phyloP scores from a whole-genome alignment of 2,888 invertebrate genomes.

The Drosophila antonietae region DNA sequence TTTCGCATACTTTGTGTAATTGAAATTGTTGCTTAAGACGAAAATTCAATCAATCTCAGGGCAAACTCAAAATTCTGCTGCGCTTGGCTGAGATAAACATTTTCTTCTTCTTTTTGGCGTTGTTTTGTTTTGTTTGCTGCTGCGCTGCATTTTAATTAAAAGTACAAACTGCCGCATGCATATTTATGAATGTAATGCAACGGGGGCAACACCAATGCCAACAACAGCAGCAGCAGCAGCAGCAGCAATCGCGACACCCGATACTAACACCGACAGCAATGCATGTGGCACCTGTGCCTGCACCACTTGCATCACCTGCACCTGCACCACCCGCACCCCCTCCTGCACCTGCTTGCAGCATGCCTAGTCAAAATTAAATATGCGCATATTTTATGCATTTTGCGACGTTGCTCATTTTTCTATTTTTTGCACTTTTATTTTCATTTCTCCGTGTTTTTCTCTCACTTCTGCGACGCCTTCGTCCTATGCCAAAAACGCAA shows the following conservation, averaged over 20 bases:
- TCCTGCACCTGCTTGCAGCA: conserved; percentile 51
- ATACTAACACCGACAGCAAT: conserved; percentile 16
- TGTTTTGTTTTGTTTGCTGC: conserved; percentile 18
- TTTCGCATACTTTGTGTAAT: conserved; percentile 65
- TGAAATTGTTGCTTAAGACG: conserved; percentile 59
- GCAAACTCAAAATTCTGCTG: conserved; percentile 54
- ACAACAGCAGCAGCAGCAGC: conserved; percentile 1
- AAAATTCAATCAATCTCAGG: conserved; percentile 73
- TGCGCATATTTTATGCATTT: conserved; percentile 80
- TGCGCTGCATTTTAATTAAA: conserved; percentile 77
- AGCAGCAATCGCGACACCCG: conserved; percentile 23
- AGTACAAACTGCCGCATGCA: conserved; percentile 72
- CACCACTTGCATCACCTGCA: conserved; percentile 34
- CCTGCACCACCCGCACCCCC: background rate
- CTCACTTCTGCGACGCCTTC: conserved; percentile 46
- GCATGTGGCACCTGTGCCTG: conserved; percentile 25
- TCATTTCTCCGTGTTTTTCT: conserved; percentile 16
- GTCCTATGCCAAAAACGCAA: conserved; percentile 69
- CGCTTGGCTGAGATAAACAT: conserved; percentile 10
- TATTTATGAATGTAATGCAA: conserved; percentile 75
- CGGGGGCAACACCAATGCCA: conserved; percentile 32
- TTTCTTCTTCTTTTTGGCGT: background rate
- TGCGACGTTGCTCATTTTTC: conserved; percentile 66
- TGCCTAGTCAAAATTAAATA: conserved; percentile 78
- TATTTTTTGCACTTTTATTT: conserved; percentile 33